Evolutionary conservation across 2,888 invertebrate species (phyloP), one percentile per base, ranked within the genome.

Genomic region (Gandaritis pyraliata): DNA sequence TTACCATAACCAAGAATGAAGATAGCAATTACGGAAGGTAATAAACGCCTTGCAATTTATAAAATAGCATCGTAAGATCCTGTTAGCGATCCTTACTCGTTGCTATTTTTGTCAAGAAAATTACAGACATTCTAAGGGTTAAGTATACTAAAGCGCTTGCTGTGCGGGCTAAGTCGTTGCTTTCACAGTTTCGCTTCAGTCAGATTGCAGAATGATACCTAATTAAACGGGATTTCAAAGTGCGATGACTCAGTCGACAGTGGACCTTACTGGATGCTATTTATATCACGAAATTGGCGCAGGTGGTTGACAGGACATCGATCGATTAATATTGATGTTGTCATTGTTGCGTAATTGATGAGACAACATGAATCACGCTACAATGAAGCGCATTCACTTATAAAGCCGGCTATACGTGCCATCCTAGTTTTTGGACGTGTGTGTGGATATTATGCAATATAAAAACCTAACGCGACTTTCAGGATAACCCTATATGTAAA

Each of bases 301-400:
- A 50, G 54, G 41, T 48, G 58, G 51, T 13, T 58, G 63, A 49
- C 59, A 64, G 64, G 56, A 59, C 51, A 54, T 64, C 38, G 49
- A 59, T 64, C 52, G 59, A 59, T 66, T 55, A 66, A 68, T 70
- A 68, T 68, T 68, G 57, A 70, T 65, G 54, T 33, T 60, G 59
- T 56, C 63, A 55, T 41, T 59, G 53, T 64, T 64, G 47, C 57
- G 57, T 53, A 52, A 68, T 58, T 59, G 57, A 66, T 51, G 63
- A 55, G 67, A 30, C 38, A 54, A 63, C 56, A 64, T 63, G 68
- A 66, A 52, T 61, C 64, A 60, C 16, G 46, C 55, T 29, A 43
- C 43, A 59, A 39, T 48, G 29, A 10, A 30, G 4, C 47, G 16
- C 57, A 61, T 46, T 56, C 16, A 56, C 23, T 18, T 30, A 41